Conservation (phyloP, 2,888 invertebrate genomes). For the Cepaea hortensis region DNA sequence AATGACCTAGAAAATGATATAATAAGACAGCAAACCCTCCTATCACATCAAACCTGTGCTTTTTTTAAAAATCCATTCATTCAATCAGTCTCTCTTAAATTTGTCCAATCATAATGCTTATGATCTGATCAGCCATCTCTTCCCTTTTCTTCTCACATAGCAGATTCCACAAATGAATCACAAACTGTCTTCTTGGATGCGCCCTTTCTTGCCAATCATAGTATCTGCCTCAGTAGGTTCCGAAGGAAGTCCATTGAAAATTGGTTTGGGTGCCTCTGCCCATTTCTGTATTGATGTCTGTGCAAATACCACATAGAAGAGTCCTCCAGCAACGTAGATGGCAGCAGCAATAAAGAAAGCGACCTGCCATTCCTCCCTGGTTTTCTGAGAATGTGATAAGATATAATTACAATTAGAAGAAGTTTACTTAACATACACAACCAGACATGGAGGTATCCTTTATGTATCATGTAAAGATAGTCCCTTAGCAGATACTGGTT, state of each 20-base stretch:
- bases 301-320: constrained; percentile 49
- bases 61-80: background rate
- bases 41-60: too few species aligned
- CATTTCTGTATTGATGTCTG: constrained; percentile 27
- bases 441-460: too few species aligned
- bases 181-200: background rate
- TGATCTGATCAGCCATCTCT: background rate
- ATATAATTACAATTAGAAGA: too few species aligned
- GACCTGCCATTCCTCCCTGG: constrained; percentile 62
- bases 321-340: constrained; percentile 62
- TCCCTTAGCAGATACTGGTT: too few species aligned
- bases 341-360: constrained; percentile 66
- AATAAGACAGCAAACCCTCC: too few species aligned
- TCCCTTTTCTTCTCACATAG: background rate
- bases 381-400: constrained; percentile 54
- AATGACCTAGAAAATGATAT: too few species aligned
- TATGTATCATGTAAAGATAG: too few species aligned
- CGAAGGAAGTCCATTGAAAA: background rate
- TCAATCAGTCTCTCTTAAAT: background rate
- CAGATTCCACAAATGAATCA: background rate
- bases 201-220: background rate
- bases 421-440: too few species aligned
- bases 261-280: background rate
- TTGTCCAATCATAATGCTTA: too few species aligned
- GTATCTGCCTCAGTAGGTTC: background rate